phyloP scores from a whole-genome alignment of 2,888 invertebrate genomes.

The Acleris cristana region DNA sequence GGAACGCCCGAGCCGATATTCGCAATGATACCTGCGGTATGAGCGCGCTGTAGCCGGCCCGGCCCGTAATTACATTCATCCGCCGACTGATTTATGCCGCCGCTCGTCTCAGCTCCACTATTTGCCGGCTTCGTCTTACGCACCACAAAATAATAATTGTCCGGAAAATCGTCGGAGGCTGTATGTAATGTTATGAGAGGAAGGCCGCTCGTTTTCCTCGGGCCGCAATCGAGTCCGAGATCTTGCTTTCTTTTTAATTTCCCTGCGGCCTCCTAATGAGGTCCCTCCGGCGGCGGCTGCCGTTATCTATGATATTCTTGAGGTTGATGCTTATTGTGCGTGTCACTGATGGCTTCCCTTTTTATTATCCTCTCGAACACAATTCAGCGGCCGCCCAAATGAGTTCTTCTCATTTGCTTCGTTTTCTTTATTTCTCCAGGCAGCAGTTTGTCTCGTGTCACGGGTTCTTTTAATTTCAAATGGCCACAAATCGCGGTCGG shows the following conservation, averaged over 20 bases:
- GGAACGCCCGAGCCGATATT: not conserved
- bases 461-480: slow-evolving; percentile 76
- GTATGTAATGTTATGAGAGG: slow-evolving; percentile 84
- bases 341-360: slow-evolving; percentile 84
- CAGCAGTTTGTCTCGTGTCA: slow-evolving; percentile 80
- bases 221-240: slow-evolving; percentile 81
- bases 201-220: slow-evolving; percentile 76
- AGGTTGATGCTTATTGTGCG: slow-evolving; percentile 85
- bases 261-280: slow-evolving; percentile 84
- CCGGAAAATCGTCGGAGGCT: slow-evolving; percentile 82
- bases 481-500: slow-evolving; percentile 55
- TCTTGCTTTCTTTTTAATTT: slow-evolving; percentile 85
- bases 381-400: slow-evolving; percentile 81
- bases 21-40: not conserved
- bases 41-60: slow-evolving; percentile 46
- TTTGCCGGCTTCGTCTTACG: slow-evolving; percentile 78
- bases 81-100: slow-evolving; percentile 70
- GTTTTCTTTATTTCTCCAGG: slow-evolving; percentile 82
- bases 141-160: slow-evolving; percentile 84
- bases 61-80: slow-evolving; percentile 69
- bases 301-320: slow-evolving; percentile 84
- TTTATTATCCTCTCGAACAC: slow-evolving; percentile 84
- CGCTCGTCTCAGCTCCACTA: slow-evolving; percentile 58
- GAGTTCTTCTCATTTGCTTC: slow-evolving; percentile 82
- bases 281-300: slow-evolving; percentile 73